phyloP scores from a whole-genome alignment of 1,140 invertebrate species.

The Samia ricini region DNA sequence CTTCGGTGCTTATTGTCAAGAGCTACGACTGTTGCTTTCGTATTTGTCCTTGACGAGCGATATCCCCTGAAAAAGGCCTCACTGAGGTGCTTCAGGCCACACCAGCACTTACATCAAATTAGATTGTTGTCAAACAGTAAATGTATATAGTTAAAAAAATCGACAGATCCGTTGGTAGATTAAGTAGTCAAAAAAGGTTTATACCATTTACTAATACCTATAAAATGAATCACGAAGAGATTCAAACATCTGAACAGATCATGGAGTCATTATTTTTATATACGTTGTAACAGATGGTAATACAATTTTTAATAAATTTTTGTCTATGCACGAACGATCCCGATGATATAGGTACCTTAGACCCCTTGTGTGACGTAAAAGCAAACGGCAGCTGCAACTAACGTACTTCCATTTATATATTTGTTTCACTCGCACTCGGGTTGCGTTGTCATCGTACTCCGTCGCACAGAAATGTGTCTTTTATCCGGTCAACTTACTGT shows the following conservation, averaged over 20 bases:
- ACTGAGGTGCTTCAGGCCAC: too few species aligned
- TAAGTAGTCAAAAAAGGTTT: too few species aligned
- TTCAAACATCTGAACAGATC: background rate
- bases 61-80: too few species aligned
- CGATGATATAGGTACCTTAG: slow-evolving; percentile 57
- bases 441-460: slow-evolving; percentile 31
- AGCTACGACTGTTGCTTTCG: too few species aligned
- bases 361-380: slow-evolving; percentile 50
- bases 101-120: too few species aligned
- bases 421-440: slow-evolving; percentile 30
- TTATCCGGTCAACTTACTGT: slow-evolving; percentile 37
- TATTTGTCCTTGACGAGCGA: too few species aligned
- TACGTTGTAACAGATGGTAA: background rate
- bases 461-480: slow-evolving; percentile 40
- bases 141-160: too few species aligned
- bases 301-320: background rate
- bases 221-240: background rate
- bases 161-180: too few species aligned
- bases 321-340: slow-evolving; percentile 40
- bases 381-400: slow-evolving; percentile 59
- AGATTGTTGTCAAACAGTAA: too few species aligned
- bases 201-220: too few species aligned
- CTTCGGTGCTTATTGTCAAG: too few species aligned
- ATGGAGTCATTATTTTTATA: background rate
- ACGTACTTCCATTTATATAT: slow-evolving; percentile 41